A percentile compares a stretch with the other conserved stretches of the same genome.
Conservation (phyloP, 1,140 invertebrate species). For the Temnothorax curvispinosus region DNA sequence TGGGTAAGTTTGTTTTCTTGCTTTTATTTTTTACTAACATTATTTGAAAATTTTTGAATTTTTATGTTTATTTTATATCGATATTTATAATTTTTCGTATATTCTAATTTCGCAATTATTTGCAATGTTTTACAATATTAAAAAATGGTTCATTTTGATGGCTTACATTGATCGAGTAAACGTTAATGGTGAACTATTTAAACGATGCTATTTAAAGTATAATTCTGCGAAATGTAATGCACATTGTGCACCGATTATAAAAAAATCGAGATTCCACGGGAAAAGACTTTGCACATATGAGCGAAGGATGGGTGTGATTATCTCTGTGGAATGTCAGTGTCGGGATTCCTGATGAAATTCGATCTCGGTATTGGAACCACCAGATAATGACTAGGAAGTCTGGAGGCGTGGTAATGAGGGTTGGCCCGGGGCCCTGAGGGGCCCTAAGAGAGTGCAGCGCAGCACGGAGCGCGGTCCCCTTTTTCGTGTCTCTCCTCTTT, state of each 20-base stretch:
- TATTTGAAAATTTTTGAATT: neutral
- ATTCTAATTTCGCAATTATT: neutral
- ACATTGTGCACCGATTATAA: neutral
- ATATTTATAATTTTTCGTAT: neutral
- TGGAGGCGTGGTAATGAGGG: constrained; percentile 82
- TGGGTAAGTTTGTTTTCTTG: neutral
- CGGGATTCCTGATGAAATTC: constrained; percentile 78
- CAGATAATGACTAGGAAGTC: constrained; percentile 83
- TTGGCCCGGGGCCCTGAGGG: constrained; percentile 64
- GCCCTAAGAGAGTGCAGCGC: constrained; percentile 31
- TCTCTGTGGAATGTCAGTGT: constrained; percentile 86
- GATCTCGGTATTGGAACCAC: constrained; percentile 78
- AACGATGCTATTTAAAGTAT: neutral
- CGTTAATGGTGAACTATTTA: neutral
- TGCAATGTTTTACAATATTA: neutral
- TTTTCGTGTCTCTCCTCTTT: constrained; percentile 69
- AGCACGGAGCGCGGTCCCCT: constrained; percentile 44
- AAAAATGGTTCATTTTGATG: neutral
- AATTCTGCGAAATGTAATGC: constrained; percentile 22
- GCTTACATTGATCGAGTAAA: constrained; percentile 6
- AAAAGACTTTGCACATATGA: constrained; percentile 26
- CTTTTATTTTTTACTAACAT: neutral
- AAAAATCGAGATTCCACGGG: neutral
- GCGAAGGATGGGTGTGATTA: constrained; percentile 62
- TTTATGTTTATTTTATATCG: neutral